Evolutionary conservation across 2,113 vertebrate species (phyloP), one percentile per base, ranked within the genome.

Genomic region (Hipposideros armiger): DNA sequence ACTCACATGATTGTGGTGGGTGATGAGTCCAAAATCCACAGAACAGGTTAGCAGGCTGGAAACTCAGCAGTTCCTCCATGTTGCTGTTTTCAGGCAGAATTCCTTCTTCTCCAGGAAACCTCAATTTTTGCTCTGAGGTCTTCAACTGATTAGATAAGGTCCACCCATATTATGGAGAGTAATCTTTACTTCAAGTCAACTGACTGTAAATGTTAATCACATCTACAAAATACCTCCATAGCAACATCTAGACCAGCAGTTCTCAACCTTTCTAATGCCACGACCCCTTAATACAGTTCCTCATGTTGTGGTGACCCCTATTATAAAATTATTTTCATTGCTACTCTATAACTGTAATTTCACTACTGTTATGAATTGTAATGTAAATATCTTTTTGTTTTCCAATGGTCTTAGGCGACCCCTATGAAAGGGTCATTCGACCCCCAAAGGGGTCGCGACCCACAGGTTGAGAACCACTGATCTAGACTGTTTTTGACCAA

Each of bases 21-120:
- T 73, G 1, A 6, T 47, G 66, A 54, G 14, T 42, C 13, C n/a
- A 50, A 83, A 50, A 78, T 50, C 56, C 40, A 42, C 42, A 66
- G 1, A 24, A 22, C 17, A 56, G 36, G 17, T 76, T 30, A 60
- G 42, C 14, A 32, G 22, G 4, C 32, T 82, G 22, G 76, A 82
- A 82, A 17, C 4, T 82, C 40, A 67, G 56, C 58, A 20, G 15
- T 69, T 88, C 60, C 19, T 80, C 36, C 32, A 11, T 17, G 2
- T 22, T 28, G 70, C 1, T 67, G 26, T 47, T 28, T 58, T 60
- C 10, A 45, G 10, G 32, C 32, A 78, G 36, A 91, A 73, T 62
- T 73, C 19, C n/a, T 93, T 80, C 56, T 47, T 42, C 67, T 95
- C 9, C 11, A 56, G 66, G 11, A 96, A 94, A 89, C 30, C 24